A percentile compares a stretch with the other conserved stretches of the same genome.
phyloP scores from a whole-genome alignment of 2,888 invertebrate species.

The Lithosia quadra region DNA sequence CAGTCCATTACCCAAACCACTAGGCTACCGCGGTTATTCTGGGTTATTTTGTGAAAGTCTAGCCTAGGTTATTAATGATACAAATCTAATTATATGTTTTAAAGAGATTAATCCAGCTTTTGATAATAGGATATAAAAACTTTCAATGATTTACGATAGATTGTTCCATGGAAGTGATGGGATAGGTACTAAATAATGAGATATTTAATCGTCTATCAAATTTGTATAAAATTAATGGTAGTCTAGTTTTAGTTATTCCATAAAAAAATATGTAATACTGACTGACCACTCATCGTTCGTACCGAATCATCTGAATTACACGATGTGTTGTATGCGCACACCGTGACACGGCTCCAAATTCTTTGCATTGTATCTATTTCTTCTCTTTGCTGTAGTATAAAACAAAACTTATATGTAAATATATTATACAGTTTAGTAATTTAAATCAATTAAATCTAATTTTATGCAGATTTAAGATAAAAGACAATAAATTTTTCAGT shows the following conservation, averaged over 20 bases:
- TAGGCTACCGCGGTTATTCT: too few relatives aligned
- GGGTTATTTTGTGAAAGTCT: too few relatives aligned
- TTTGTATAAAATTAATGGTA: not conserved
- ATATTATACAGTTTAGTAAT: not conserved
- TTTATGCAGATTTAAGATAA: not conserved
- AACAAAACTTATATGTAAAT: slow-evolving; percentile 7
- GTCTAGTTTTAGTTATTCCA: not conserved
- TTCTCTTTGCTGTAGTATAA: slow-evolving; percentile 74
- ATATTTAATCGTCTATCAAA: not conserved
- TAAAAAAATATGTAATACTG: slow-evolving; percentile 37
- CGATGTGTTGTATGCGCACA: slow-evolving; percentile 73
- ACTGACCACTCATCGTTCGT: slow-evolving; percentile 79
- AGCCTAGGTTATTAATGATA: too few relatives aligned
- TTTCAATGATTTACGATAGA: not conserved
- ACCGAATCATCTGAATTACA: slow-evolving; percentile 72
- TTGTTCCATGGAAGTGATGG: not conserved
- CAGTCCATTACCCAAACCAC: too few relatives aligned
- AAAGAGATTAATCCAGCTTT: too few relatives aligned
- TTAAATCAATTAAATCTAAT: not conserved
- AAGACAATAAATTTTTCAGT: not conserved
- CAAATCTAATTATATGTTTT: too few relatives aligned
- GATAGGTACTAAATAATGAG: not conserved
- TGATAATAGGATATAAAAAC: too few relatives aligned
- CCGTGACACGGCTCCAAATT: slow-evolving; percentile 80
- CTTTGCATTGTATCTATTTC: slow-evolving; percentile 83